phyloP scores from a whole-genome alignment of 2,113 vertebrate genomes.

The Myiagra hebetior region DNA sequence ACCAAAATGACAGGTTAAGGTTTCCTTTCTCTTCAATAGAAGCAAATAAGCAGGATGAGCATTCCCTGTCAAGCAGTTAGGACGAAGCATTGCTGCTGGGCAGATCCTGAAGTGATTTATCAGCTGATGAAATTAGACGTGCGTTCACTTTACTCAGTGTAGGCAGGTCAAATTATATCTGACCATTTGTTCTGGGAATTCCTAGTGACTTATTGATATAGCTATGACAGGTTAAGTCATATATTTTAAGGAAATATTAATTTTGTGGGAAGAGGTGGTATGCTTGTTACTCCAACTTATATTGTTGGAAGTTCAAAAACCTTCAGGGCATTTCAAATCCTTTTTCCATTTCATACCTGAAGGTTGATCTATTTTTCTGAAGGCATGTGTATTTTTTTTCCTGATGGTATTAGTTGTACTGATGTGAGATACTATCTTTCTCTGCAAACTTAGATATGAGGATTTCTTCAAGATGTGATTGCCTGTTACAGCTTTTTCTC shows the following conservation, averaged over 20 bases:
- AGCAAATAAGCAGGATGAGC: neutral
- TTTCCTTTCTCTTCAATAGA: neutral
- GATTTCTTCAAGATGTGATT: neutral
- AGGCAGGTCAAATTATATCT: neutral
- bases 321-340: neutral
- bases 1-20: neutral
- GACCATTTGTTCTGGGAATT: neutral
- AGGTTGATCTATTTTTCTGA: neutral
- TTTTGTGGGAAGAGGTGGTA: neutral
- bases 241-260: neutral
- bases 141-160: neutral
- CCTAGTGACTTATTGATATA: neutral
- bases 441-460: neutral
- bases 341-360: neutral
- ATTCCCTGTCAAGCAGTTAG: neutral
- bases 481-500: neutral
- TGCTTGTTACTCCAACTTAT: neutral
- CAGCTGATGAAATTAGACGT: neutral
- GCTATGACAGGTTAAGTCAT: neutral
- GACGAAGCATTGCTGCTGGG: neutral
- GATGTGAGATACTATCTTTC: neutral
- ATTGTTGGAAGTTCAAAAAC: neutral
- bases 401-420: neutral
- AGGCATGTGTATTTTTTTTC: neutral
- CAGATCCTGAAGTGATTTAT: neutral